Evolutionary conservation across 2,888 invertebrate genomes (phyloP), one percentile per base, ranked within the genome.

Genomic region (Ormyrus rosae): DNA sequence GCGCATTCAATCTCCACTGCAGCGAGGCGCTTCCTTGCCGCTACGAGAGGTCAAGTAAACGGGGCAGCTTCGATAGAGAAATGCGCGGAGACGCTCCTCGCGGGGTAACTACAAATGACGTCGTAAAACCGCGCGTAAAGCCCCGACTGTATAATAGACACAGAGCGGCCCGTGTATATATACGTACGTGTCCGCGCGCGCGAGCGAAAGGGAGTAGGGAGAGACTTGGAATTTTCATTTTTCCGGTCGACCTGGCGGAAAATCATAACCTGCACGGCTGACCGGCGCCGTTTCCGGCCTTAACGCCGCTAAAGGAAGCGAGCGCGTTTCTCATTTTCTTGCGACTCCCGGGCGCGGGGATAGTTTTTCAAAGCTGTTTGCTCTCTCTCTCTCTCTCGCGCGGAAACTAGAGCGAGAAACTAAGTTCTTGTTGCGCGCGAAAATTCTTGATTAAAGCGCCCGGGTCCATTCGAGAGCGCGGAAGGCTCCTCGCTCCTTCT

Each of bases 221-320:
- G 11, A 50, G 34, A 6, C 55, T 64, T 56, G 84, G 86, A 88
- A 88, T 88, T 88, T 87, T 87, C 88, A 87, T 89, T 87, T 87
- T 88, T 88, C 88, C 86, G 86, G 86, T 88, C 85, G 86, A 86
- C 86, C 87, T 86, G 84, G 82, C 80, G 85, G 86, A 87, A 86
- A 87, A 88, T 87, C 87, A 87, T 86, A 86, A 85, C 84, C 83
- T 83, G 78, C 80, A 85, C 83, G 84, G 84, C 78, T 85, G 86
- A 86, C 86, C 87, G 83, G 81, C 83, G 83, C 82, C 81, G 74
- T 83, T 79, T 80, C 78, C 68, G 58, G 11, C 45, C 58, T 58
- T 70, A 60, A 60, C 70, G 50, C 34, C 34, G 70, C 70, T 70
- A 45, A 13, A 34, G 7, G 48, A 58, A 13, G 58, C 55, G 55